These are phyloP conservation scores for Panurus biarmicus DNA, from an alignment of 2,113 vertebrate genomes.

Conservation along the genomic window DNA sequence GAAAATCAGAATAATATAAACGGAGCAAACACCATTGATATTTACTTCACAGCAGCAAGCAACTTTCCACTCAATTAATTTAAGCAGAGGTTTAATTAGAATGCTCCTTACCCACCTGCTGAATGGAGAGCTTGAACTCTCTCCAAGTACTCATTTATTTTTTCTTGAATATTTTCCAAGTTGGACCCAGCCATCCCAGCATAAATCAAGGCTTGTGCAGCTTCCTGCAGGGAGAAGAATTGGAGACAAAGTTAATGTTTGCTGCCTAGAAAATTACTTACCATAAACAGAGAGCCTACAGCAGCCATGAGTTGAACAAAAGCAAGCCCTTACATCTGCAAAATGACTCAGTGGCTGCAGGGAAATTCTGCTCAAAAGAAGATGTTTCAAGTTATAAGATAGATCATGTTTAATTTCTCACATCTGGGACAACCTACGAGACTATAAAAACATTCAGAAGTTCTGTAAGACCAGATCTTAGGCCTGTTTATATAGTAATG, in stretches of 20 bases:
- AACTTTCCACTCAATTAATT: constrained; percentile 1
- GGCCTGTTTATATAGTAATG: neutral
- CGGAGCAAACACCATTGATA: neutral
- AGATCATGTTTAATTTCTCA: neutral
- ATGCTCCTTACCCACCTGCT: constrained; percentile 74
- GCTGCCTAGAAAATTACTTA: neutral
- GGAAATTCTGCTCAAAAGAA: neutral
- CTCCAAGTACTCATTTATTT: constrained; percentile 93
- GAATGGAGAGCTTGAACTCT: constrained; percentile 90
- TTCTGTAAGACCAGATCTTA: neutral
- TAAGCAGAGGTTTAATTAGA: neutral
- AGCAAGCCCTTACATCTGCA: neutral
- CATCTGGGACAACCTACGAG: neutral
- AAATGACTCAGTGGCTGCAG: neutral
- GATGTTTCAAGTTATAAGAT: neutral
- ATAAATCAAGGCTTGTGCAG: constrained; percentile 96
- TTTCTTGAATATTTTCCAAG: constrained; percentile 91
- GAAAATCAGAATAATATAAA: neutral
- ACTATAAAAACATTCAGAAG: neutral
- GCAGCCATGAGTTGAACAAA: neutral
- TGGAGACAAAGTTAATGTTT: neutral
- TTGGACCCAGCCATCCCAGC: constrained; percentile 95
- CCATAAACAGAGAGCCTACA: neutral
- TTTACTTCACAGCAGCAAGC: neutral
- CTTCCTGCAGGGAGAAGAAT: constrained; percentile 70